Evolutionary conservation across 53 echinoderm and acorn worm species (phyloP).

Genomic region (Apostichopus leukothele): DNA sequence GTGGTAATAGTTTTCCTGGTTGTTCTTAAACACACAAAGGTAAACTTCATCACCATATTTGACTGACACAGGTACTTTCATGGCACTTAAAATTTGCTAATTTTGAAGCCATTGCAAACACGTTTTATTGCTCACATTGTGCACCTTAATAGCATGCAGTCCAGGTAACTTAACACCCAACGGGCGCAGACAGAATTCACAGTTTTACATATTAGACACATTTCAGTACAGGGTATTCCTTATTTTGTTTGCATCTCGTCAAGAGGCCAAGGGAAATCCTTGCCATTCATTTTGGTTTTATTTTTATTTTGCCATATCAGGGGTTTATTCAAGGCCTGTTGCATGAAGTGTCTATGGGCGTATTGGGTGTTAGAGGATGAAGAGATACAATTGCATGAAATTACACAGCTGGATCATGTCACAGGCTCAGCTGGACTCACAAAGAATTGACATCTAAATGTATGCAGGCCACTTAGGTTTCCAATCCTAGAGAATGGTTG

Average conservation of each 20-base stretch:
- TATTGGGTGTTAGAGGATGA: conserved; percentile 1
- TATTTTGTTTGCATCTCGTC: not conserved
- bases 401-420: conserved; percentile 1
- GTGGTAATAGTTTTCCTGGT: too few species aligned
- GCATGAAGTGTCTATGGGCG: not conserved
- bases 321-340: conserved; percentile 18
- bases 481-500: not conserved
- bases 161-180: conserved; percentile 20
- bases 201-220: conserved; percentile 27
- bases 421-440: not conserved
- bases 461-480: not conserved
- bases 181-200: conserved; percentile 16
- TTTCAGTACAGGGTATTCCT: not conserved
- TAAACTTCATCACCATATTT: not conserved
- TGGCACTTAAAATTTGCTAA: not conserved
- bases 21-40: too few species aligned
- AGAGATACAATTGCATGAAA: conserved; percentile 2
- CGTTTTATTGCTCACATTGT: not conserved
- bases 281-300: not conserved
- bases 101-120: not conserved
- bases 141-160: not conserved
- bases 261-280: conserved; percentile 5
- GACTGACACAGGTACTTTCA: not conserved
- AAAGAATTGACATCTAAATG: too few species aligned
- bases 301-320: not conserved